Evolutionary conservation across 2,113 vertebrate genomes (phyloP), one percentile per base, ranked within the genome.

Genomic region (Chiloscyllium plagiosum): DNA sequence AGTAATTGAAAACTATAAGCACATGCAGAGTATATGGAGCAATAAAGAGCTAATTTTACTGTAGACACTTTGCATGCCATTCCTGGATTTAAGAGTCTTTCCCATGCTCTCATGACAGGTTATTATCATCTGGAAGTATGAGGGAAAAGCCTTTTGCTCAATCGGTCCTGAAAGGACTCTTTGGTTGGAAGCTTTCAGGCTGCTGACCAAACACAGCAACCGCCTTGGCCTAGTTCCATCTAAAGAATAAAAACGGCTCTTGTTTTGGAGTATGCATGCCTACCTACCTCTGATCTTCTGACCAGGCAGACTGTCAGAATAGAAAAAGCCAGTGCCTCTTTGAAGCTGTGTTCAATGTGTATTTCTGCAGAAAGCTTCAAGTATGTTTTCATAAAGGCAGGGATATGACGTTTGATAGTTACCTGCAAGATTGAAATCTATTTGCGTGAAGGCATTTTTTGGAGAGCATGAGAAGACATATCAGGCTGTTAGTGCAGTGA

Each of bases 141-240:
- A 47, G 37, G 42, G 80, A 1, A 83, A 83, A 42, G n/a, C 42
- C 4, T 83, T 37, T 17, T 47, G 80, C 19, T 83, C 37, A 37
- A 83, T 37, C 37, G 5, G n/a, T 37, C 80, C 76, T 80, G 76
- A 80, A 80, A 80, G n/a, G 37, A 2, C 4, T 80, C 33, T 80
- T 33, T 83, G 37, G 80, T 83, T 17, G 42, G 37, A 37, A 37
- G 4, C 37, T 22, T 76, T 83, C 37, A 83, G 37, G 80, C 37
- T 83, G 80, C 37, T 83, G 80, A 42, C 80, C 80, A 83, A 83
- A 83, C 78, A 83, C n/a, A 19, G n/a, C n/a, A 83, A 83, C 78
- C 15, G 37, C n/a, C 37, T 37, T 83, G 80, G 37, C 37, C 37
- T 42, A 83, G n/a, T 47, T 19, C 80, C 80, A 42, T 37, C 17